These are phyloP conservation scores for Petromus typicus DNA, from an alignment of 2,113 vertebrate species.

Conservation along the genomic window DNA sequence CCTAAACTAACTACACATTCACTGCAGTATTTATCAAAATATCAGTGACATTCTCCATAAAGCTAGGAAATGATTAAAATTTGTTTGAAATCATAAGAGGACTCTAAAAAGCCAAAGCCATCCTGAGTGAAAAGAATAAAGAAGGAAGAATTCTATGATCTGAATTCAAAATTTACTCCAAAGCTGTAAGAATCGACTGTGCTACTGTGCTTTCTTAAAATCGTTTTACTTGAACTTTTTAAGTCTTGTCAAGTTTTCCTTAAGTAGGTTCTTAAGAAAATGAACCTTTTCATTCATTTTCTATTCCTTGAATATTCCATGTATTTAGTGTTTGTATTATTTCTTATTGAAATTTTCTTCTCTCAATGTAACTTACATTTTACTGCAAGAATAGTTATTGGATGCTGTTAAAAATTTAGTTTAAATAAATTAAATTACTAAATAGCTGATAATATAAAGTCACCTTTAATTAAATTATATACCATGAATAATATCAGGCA, in stretches of 20 bases:
- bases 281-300: neutral
- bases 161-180: neutral
- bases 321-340: neutral
- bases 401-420: neutral
- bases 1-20: neutral
- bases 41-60: neutral
- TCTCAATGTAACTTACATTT: neutral
- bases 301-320: neutral
- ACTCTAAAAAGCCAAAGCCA: neutral
- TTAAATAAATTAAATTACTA: constrained; percentile 46
- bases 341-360: neutral
- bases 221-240: neutral
- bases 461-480: neutral
- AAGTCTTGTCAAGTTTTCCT: neutral
- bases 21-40: neutral
- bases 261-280: neutral
- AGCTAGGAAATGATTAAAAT: neutral
- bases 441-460: constrained; percentile 31
- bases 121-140: neutral
- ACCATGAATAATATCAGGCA: neutral
- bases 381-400: neutral
- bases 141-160: fast-evolving
- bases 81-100: neutral
- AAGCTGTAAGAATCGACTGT: neutral
- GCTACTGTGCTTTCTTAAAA: neutral